Evolutionary conservation across 2,797 vertebrate species (phyloP), one percentile per base, ranked within the genome.

Genomic region (Enteromius radiatus): DNA sequence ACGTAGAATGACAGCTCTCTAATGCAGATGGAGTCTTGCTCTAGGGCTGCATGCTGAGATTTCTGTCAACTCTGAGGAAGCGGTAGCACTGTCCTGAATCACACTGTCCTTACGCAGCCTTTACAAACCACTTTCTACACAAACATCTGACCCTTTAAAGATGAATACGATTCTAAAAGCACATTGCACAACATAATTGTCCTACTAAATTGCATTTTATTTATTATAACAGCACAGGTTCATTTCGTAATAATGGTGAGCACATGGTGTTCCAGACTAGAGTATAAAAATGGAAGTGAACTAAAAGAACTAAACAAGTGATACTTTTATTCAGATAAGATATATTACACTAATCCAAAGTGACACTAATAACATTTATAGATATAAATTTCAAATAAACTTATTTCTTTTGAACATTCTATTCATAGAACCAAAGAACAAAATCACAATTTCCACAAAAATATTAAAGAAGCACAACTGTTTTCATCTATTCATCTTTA

Each of bases 1-100:
- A 93, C 86, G 84, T 84, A 88, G 90, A 92, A 89, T 91, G 92
- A 89, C 91, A 91, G 90, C 88, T 90, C 89, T 92, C 87, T 90
- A 90, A 93, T 89, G 89, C 84, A 88, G 88, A 88, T 84, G 26
- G 86, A 92, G 88, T 77, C 90, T 90, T 92, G 86, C 92, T 92
- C 78, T 56, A 68, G 77, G 92, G 89, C 88, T 43, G 63, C 36
- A 84, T 28, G 43, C 78, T 84, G 87, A 65, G 83, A 91, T 91
- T 91, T 91, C 85, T 88, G 76, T 93, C 91, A 89, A 86, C 49
- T 76, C 84, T 87, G 65, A 83, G 76, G 74, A 88, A 67, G 87
- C 59, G 67, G 78, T 75, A 86, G 86, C 86, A 65, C 56, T 76
- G 59, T 69, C 70, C 63, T 77, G 78, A 41, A 65, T 61, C 70